These are phyloP conservation scores for Lucinisca nassula DNA, from an alignment of 2,888 invertebrate species.

Conservation along the genomic window DNA sequence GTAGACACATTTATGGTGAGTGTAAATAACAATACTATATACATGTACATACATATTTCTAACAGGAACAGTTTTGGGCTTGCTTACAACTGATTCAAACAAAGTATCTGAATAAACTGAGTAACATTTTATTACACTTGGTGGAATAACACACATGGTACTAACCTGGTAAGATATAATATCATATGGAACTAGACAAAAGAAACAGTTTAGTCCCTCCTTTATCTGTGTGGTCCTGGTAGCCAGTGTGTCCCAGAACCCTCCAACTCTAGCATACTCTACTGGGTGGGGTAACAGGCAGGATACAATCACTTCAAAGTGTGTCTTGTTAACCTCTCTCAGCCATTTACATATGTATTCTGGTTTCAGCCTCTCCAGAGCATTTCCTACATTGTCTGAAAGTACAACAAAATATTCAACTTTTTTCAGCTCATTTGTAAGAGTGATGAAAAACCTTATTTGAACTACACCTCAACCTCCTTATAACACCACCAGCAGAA, in stretches of 20 bases:
- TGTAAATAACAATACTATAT: too few species aligned
- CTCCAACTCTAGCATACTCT: conserved; percentile 98
- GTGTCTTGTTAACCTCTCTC: conserved; percentile 93
- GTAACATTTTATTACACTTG: background rate
- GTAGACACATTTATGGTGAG: too few species aligned
- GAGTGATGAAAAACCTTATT: too few species aligned
- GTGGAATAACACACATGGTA: background rate
- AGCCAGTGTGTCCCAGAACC: conserved; percentile 93
- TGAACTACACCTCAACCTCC: too few species aligned
- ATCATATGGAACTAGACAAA: conserved; percentile 99
- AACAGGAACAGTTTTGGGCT: too few species aligned
- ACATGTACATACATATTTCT: too few species aligned
- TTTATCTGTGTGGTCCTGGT: conserved; percentile 94
- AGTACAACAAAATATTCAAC: background rate
- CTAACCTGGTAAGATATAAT: conserved; percentile 96
- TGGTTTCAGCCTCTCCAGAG: conserved; percentile 96
- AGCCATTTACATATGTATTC: conserved; percentile 98
- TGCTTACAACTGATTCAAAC: too few species aligned
- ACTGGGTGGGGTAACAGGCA: conserved; percentile 98
- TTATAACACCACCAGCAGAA: too few species aligned
- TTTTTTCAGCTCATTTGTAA: too few species aligned
- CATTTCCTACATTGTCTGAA: conserved; percentile 91
- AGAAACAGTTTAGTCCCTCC: conserved; percentile 97
- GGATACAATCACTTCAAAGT: conserved; percentile 96
- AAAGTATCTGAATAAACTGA: too few species aligned